These are phyloP conservation scores for Dicyrtomina minuta DNA, from an alignment of 2,888 invertebrate species.

Conservation along the genomic window DNA sequence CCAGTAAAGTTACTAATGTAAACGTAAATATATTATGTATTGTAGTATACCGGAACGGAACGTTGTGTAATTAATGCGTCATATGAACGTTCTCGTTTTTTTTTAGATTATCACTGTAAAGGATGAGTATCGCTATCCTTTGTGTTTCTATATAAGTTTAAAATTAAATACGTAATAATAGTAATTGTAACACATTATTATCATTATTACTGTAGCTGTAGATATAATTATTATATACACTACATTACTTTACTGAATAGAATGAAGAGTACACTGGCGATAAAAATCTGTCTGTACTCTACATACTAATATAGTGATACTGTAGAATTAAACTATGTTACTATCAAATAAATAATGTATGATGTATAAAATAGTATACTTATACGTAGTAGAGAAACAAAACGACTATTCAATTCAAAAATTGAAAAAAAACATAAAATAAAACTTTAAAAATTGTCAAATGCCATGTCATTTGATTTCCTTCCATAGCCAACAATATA, in stretches of 20 bases:
- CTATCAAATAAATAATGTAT: too few relatives aligned
- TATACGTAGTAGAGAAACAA: too few relatives aligned
- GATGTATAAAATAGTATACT: too few relatives aligned
- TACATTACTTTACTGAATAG: too few relatives aligned
- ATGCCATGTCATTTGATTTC: conserved; percentile 23
- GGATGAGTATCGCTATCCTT: conserved; percentile 4
- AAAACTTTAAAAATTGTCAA: neutral
- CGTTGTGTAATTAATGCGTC: neutral
- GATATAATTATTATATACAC: too few relatives aligned
- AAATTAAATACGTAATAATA: neutral
- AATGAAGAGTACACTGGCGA: too few relatives aligned
- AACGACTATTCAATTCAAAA: too few relatives aligned
- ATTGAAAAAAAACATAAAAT: too few relatives aligned
- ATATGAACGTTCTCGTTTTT: too few relatives aligned
- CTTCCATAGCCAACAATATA: conserved; percentile 30
- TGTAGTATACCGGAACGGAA: neutral
- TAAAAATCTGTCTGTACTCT: neutral
- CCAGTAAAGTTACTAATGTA: too few relatives aligned
- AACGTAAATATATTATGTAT: neutral
- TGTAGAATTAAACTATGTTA: neutral
- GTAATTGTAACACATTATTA: too few relatives aligned
- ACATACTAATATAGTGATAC: neutral
- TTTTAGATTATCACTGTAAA: conserved; percentile 26
- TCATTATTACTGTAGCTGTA: too few relatives aligned
- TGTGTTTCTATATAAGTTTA: conserved; percentile 3